Conservation (phyloP, 2,888 invertebrate species). For the Sisyra nigra region DNA sequence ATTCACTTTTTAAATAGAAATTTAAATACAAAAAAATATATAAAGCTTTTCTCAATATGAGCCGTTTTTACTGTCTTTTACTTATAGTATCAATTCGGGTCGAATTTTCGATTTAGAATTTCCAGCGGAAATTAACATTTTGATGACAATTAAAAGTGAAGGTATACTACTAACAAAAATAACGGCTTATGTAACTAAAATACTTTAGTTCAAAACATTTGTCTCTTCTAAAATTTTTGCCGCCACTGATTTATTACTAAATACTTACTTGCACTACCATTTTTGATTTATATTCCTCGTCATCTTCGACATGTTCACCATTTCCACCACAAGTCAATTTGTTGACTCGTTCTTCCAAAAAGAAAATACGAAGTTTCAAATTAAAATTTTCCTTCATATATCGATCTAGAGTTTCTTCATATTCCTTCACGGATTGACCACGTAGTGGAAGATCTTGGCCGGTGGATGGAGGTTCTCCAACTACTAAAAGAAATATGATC, state of each 20-base stretch:
- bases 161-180: no score
- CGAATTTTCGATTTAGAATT: no score
- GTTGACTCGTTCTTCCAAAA: slow-evolving; percentile 70
- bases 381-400: slow-evolving; percentile 86
- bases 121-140: no score
- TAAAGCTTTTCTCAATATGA: no score
- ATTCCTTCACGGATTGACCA: slow-evolving; percentile 72
- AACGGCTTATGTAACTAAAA: no score
- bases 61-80: no score
- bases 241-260: background rate
- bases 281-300: slow-evolving; percentile 47
- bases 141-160: no score
- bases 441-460: slow-evolving; percentile 24
- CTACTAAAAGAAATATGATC: slow-evolving; percentile 6
- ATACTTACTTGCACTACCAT: slow-evolving; percentile 43
- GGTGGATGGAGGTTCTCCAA: slow-evolving; percentile 9
- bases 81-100: no score
- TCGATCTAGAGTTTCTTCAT: slow-evolving; percentile 69
- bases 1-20: no score
- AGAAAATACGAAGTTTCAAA: slow-evolving; percentile 78
- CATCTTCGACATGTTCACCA: slow-evolving; percentile 31
- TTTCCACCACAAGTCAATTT: slow-evolving; percentile 36
- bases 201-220: no score
- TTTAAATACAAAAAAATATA: no score
- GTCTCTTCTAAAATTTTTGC: background rate